Percentiles rank a stretch among this genome's conserved stretches.
phyloP scores from a whole-genome alignment of 2,113 vertebrate species.

The Perccottus glenii region DNA sequence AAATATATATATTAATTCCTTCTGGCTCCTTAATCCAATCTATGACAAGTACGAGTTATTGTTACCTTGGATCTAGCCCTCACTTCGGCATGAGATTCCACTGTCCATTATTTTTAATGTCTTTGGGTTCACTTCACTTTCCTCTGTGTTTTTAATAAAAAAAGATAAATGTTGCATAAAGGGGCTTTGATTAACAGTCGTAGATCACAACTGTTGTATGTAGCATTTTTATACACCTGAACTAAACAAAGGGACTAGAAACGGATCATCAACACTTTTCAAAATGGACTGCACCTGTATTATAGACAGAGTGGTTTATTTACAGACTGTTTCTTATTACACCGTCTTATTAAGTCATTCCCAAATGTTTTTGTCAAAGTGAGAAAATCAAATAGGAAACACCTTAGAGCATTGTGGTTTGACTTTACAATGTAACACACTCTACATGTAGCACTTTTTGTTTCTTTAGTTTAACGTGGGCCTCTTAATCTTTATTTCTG shows the following conservation, averaged over 20 bases:
- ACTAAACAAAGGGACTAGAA: constrained; percentile 14
- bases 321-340: not conserved
- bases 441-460: constrained; percentile 1
- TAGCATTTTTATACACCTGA: constrained; percentile 43
- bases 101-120: not conserved
- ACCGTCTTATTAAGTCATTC: not conserved
- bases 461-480: not conserved
- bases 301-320: not conserved
- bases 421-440: too few species aligned
- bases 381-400: too few species aligned
- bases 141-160: constrained; percentile 1
- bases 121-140: not conserved
- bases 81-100: not conserved
- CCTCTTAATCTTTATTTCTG: not conserved
- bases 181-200: constrained; percentile 17
- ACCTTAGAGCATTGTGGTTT: too few species aligned
- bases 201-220: constrained; percentile 28
- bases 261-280: not conserved
- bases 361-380: not conserved
- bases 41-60: too few species aligned
- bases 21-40: not conserved
- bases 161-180: constrained; percentile 6
- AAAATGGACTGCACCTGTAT: not conserved
- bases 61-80: too few species aligned
- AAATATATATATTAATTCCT: too few species aligned